These are phyloP conservation scores for Drosophila rellima DNA, from an alignment of 2,888 invertebrate species.

Conservation along the genomic window DNA sequence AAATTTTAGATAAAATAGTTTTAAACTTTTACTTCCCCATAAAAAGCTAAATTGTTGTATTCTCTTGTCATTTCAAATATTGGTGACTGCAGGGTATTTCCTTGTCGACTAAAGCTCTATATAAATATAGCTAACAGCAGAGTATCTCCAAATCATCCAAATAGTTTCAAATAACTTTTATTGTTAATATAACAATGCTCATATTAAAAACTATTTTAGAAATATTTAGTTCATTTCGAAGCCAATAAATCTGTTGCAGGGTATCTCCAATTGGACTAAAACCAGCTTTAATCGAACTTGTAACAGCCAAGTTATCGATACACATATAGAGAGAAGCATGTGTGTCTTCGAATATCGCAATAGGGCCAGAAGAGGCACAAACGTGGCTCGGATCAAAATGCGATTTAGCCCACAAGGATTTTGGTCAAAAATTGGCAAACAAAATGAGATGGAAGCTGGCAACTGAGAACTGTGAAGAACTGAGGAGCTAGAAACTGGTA, in stretches of 20 bases:
- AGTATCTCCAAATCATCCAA: not conserved
- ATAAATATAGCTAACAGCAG: not conserved
- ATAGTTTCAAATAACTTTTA: no score
- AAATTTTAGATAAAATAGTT: no score
- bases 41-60: no score
- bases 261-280: not conserved
- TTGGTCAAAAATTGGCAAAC: constrained; percentile 42
- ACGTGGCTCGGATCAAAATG: constrained; percentile 12
- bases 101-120: not conserved
- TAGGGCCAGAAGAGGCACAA: not conserved
- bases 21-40: no score
- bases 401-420: constrained; percentile 32
- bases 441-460: constrained; percentile 31
- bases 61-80: not conserved
- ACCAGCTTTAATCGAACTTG: no score
- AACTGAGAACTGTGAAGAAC: constrained; percentile 10
- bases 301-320: constrained; percentile 2
- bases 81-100: not conserved
- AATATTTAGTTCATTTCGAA: no score
- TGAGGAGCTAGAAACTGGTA: not conserved
- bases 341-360: not conserved
- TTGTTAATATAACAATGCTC: no score
- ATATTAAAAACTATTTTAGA: no score
- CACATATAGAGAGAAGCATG: not conserved
- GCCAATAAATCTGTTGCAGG: not conserved